Conservation (phyloP, 2,113 vertebrate genomes). For the Myrmecophaga tridactyla region DNA sequence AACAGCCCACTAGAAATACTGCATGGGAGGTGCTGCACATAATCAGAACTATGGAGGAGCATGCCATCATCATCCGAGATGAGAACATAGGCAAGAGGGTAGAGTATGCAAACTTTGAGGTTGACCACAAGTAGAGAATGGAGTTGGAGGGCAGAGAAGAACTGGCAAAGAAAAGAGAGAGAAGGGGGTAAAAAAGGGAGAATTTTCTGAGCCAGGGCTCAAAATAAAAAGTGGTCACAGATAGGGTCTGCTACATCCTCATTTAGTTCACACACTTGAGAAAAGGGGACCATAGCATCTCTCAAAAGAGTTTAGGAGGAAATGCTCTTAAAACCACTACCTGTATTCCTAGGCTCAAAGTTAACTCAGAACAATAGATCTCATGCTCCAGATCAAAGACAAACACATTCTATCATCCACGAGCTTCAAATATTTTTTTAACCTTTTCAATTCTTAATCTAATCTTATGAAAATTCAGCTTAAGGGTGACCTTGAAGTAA, state of each 20-base stretch:
- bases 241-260: neutral
- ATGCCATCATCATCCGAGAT: neutral
- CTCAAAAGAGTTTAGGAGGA: constrained; percentile 4
- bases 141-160: neutral
- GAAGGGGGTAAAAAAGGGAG: neutral
- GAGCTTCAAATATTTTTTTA: neutral
- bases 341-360: neutral
- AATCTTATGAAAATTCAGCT: constrained; percentile 1
- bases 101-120: neutral
- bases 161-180: neutral
- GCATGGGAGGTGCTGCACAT: neutral
- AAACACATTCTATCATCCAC: neutral
- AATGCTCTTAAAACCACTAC: neutral
- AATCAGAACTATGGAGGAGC: neutral
- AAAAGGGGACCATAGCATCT: neutral
- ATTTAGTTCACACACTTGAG: neutral
- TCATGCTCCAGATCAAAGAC: neutral
- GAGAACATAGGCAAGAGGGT: neutral
- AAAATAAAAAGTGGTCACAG: neutral
- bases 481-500: neutral
- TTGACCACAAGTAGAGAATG: neutral
- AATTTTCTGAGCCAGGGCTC: neutral
- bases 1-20: neutral
- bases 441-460: neutral
- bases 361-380: neutral